These are phyloP conservation scores for Leptopilina boulardi DNA, from an alignment of 1,140 invertebrate species.

Conservation along the genomic window DNA sequence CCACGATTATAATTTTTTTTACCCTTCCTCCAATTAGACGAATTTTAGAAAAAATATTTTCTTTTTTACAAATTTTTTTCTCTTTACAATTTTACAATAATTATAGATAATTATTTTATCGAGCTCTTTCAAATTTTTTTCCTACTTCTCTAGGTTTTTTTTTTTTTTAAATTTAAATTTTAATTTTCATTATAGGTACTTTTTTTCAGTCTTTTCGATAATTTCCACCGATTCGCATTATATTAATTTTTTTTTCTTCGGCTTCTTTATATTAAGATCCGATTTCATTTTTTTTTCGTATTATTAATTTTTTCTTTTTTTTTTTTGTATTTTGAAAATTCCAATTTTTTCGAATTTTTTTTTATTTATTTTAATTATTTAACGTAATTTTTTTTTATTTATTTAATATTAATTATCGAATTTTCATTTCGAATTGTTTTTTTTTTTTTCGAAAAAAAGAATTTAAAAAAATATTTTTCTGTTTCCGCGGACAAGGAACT, in stretches of 20 bases:
- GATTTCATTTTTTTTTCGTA: background rate
- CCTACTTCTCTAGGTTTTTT: background rate
- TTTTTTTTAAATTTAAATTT: too few species aligned
- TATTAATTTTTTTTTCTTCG: background rate
- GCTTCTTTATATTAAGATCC: background rate
- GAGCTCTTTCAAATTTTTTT: background rate
- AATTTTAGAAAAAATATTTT: slow-evolving; percentile 23
- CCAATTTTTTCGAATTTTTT: background rate
- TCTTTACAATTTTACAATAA: too few species aligned
- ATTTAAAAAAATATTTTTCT: slow-evolving; percentile 1
- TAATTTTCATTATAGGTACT: slow-evolving; percentile 21
- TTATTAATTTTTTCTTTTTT: slow-evolving; percentile 16
- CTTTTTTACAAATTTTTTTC: slow-evolving; percentile 25
- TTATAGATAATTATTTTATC: too few species aligned
- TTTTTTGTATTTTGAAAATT: background rate
- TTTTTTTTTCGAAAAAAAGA: background rate
- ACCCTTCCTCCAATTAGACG: background rate
- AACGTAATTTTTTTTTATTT: background rate
- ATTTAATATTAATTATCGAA: background rate
- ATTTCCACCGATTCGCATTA: background rate
- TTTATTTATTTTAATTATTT: background rate
- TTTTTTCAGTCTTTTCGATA: slow-evolving; percentile 28
- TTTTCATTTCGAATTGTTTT: background rate
- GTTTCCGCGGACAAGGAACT: background rate
- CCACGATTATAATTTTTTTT: slow-evolving; percentile 4